These are phyloP conservation scores for Perca flavescens DNA, from an alignment of 2,113 vertebrate genomes.

Conservation along the genomic window DNA sequence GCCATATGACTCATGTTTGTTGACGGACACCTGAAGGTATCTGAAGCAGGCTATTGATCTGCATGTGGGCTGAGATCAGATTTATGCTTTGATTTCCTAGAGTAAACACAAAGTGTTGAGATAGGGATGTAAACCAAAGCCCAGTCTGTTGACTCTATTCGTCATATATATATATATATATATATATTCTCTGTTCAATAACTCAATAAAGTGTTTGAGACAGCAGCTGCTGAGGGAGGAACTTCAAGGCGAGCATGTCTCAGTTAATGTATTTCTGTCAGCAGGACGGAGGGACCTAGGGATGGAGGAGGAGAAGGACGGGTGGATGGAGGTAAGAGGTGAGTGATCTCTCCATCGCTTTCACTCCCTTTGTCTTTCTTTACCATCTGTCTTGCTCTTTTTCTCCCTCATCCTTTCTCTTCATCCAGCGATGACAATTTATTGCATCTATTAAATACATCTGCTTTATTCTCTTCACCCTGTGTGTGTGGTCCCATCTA, in stretches of 20 bases:
- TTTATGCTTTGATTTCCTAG: conserved; percentile 80
- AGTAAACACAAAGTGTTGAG: conserved; percentile 75
- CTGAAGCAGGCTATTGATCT: conserved; percentile 71
- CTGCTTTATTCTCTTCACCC: conserved; percentile 19
- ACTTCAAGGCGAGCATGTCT: conserved; percentile 75
- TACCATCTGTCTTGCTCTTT: background rate
- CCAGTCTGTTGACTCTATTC: conserved; percentile 80
- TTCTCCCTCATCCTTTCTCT: background rate
- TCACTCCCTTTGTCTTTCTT: conserved; percentile 8
- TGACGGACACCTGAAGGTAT: conserved; percentile 71
- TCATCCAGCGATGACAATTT: background rate
- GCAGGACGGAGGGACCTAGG: conserved; percentile 54
- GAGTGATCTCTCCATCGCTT: conserved; percentile 54
- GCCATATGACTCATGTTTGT: conserved; percentile 47
- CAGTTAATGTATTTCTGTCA: conserved; percentile 81
- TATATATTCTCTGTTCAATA: conserved; percentile 81
- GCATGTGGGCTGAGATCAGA: conserved; percentile 63
- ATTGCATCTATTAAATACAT: background rate
- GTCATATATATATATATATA: conserved; percentile 84
- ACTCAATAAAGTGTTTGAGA: conserved; percentile 82
- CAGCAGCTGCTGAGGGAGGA: conserved; percentile 77
- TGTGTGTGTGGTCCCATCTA: background rate
- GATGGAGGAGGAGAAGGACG: conserved; percentile 53
- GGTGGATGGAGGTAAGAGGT: conserved; percentile 53
- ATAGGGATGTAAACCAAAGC: conserved; percentile 79